phyloP scores from a whole-genome alignment of 1,140 invertebrate species.

The Macrosteles quadrilineatus region DNA sequence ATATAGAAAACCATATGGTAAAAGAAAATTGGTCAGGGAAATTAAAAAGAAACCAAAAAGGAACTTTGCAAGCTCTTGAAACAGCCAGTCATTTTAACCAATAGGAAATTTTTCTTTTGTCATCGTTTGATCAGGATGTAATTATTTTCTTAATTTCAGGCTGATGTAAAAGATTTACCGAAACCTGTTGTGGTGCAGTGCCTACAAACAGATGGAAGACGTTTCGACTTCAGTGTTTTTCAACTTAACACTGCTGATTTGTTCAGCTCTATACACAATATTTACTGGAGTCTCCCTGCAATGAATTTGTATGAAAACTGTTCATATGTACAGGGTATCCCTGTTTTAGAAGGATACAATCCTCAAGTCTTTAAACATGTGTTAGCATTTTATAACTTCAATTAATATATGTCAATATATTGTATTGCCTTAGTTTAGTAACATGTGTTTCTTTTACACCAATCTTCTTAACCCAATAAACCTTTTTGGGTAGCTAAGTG shows the following conservation, averaged over 20 bases:
- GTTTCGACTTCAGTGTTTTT: conserved; percentile 77
- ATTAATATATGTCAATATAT: conserved; percentile 43
- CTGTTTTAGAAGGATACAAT: conserved; percentile 71
- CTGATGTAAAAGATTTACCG: conserved; percentile 63
- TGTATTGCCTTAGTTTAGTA: too few species aligned
- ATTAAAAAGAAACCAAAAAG: too few species aligned
- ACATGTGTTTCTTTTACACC: too few species aligned
- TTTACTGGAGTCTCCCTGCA: conserved; percentile 70
- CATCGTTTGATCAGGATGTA: too few species aligned
- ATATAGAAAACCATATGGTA: too few species aligned
- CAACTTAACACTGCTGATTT: conserved; percentile 84
- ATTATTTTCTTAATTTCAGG: too few species aligned
- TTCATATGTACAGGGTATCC: conserved; percentile 61
- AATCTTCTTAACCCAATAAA: too few species aligned
- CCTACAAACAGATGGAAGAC: conserved; percentile 71
- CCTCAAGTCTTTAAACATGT: conserved; percentile 74
- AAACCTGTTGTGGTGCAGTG: conserved; percentile 80
- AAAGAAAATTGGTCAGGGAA: too few species aligned
- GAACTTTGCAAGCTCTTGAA: too few species aligned
- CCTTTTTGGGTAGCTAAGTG: too few species aligned
- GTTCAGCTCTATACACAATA: conserved; percentile 65
- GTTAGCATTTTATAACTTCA: conserved; percentile 73
- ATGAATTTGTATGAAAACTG: conserved; percentile 69
- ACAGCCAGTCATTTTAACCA: too few species aligned
- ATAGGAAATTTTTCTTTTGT: too few species aligned